Evolutionary conservation across 2,113 vertebrate genomes (phyloP).

Genomic region (Gobiocypris rarus): DNA sequence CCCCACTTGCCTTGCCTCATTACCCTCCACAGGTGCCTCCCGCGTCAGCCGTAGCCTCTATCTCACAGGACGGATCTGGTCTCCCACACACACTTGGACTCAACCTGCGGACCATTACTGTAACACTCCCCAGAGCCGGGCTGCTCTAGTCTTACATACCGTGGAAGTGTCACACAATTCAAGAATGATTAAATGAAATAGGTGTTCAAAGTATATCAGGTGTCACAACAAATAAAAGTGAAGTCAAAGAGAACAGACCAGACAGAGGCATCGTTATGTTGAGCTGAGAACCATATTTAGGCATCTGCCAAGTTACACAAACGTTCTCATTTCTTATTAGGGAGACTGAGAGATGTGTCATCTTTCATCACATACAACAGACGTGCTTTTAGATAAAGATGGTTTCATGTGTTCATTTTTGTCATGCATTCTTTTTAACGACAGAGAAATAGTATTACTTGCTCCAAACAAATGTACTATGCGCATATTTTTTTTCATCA

Average conservation of each 20-base stretch:
- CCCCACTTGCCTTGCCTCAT: conserved; percentile 59
- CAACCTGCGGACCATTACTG: conserved; percentile 63
- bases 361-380: neutral
- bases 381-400: neutral
- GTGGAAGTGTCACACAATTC: conserved; percentile 60
- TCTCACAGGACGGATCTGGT: conserved; percentile 58
- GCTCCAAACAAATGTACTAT: conserved; percentile 54
- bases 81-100: conserved; percentile 43
- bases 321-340: conserved; percentile 18
- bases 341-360: conserved; percentile 11
- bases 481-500: conserved; percentile 58
- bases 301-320: conserved; percentile 28
- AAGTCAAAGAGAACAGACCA: conserved; percentile 58
- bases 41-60: conserved; percentile 45
- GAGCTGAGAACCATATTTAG: conserved; percentile 21
- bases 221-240: conserved; percentile 60
- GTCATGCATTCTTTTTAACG: neutral
- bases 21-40: conserved; percentile 75
- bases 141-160: conserved; percentile 57
- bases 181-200: conserved; percentile 52
- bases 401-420: neutral
- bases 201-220: conserved; percentile 53
- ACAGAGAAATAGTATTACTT: neutral
- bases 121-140: conserved; percentile 63
- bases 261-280: conserved; percentile 9